Evolutionary conservation across 2,888 invertebrate genomes (phyloP).

Genomic region (Autographa pulchrina): DNA sequence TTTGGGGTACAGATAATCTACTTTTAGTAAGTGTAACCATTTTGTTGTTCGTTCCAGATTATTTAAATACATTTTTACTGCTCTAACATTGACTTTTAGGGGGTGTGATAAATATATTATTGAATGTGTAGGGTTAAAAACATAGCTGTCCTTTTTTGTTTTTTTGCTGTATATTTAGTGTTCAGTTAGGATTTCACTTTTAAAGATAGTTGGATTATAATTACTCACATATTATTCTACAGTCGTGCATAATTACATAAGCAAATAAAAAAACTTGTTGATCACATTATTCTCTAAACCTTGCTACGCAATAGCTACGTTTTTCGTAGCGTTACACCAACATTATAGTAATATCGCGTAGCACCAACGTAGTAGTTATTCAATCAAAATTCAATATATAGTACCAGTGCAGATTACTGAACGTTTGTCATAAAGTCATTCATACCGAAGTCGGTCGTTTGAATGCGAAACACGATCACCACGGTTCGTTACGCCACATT

Average conservation of each 20-base stretch:
- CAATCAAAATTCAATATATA: background rate
- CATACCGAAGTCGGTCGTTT: constrained; percentile 17
- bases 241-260: background rate
- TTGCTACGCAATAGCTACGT: constrained; percentile 1
- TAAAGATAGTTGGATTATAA: no score
- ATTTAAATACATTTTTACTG: background rate
- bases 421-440: constrained; percentile 14
- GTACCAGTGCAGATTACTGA: background rate
- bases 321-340: background rate
- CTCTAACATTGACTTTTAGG: no score
- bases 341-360: background rate
- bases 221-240: no score
- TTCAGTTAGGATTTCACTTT: no score
- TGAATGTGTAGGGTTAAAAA: no score
- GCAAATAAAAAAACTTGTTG: background rate
- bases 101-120: no score
- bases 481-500: constrained; percentile 57
- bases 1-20: background rate
- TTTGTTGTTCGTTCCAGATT: background rate
- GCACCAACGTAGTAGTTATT: background rate
- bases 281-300: background rate
- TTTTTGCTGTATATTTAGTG: no score
- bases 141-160: no score
- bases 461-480: constrained; percentile 35
- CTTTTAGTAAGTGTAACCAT: constrained; percentile 1